phyloP scores from a whole-genome alignment of 1,140 invertebrate species.

The Drosophila mojavensis region DNA sequence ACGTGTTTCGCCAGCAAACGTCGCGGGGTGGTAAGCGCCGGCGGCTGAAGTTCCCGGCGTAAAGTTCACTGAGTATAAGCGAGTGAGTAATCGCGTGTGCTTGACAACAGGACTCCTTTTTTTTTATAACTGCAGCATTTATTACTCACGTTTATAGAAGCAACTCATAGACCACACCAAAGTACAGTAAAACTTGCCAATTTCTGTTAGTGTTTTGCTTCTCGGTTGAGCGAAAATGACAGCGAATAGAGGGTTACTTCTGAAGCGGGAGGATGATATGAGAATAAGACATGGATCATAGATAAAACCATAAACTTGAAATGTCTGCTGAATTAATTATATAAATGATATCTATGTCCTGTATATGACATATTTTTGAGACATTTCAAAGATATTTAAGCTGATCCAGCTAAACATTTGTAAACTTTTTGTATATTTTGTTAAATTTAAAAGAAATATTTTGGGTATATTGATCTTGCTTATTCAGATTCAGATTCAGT shows the following conservation, averaged over 20 bases:
- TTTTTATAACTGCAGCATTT: slow-evolving; percentile 26
- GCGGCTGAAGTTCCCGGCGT: slow-evolving; percentile 21
- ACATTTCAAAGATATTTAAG: background rate
- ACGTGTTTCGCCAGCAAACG: slow-evolving; percentile 72
- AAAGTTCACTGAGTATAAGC: slow-evolving; percentile 6
- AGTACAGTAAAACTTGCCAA: slow-evolving; percentile 66
- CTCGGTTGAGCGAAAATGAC: background rate
- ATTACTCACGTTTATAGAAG: slow-evolving; percentile 33
- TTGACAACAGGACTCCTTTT: slow-evolving; percentile 44
- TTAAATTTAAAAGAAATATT: too few species aligned
- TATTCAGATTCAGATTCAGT: too few species aligned
- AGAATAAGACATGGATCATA: background rate
- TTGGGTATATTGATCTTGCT: too few species aligned
- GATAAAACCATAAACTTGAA: background rate
- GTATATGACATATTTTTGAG: too few species aligned
- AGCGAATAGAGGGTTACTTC: background rate
- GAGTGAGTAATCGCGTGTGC: slow-evolving; percentile 21
- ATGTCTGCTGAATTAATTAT: background rate
- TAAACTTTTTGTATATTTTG: too few species aligned
- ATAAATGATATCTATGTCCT: too few species aligned
- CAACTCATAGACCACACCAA: slow-evolving; percentile 15
- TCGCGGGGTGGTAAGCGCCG: slow-evolving; percentile 74
- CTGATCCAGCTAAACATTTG: too few species aligned
- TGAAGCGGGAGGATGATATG: background rate
- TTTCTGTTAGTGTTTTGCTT: slow-evolving; percentile 4